phyloP scores from a whole-genome alignment of 2,797 vertebrate genomes.

The Sebastes ruberrimus region DNA sequence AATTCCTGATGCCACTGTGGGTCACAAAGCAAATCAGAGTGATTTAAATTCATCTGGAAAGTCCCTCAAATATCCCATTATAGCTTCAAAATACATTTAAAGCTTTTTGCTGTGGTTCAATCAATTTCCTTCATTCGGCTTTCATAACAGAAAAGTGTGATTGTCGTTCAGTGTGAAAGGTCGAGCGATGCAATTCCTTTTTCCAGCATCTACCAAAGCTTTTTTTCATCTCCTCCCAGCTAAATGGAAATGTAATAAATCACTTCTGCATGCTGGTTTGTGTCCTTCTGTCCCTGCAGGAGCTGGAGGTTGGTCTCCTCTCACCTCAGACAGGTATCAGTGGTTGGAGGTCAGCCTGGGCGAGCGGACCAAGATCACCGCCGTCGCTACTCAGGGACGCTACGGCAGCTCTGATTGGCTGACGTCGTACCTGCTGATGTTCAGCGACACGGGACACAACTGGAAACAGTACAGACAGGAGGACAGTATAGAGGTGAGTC shows the following conservation, averaged over 20 bases:
- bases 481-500: constrained; percentile 79
- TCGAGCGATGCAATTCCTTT: constrained; percentile 19
- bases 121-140: constrained; percentile 13
- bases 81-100: background rate
- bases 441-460: constrained; percentile 90
- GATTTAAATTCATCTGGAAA: background rate
- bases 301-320: constrained; percentile 89
- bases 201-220: constrained; percentile 10
- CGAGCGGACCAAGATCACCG: constrained; percentile 85
- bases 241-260: constrained; percentile 28
- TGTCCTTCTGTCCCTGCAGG: constrained; percentile 26
- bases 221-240: constrained; percentile 18
- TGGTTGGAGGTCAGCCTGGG: constrained; percentile 90
- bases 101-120: constrained; percentile 3
- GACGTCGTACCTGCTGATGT: constrained; percentile 87
- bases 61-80: constrained; percentile 10
- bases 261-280: background rate
- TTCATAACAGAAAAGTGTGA: constrained; percentile 8
- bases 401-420: constrained; percentile 92
- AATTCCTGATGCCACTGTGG: background rate
- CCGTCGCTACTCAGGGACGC: constrained; percentile 88
- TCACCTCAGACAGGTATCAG: constrained; percentile 80
- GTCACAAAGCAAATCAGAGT: background rate
- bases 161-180: constrained; percentile 22
- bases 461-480: constrained; percentile 90